phyloP scores from a whole-genome alignment of 2,113 vertebrate species.

The Heterotis niloticus region DNA sequence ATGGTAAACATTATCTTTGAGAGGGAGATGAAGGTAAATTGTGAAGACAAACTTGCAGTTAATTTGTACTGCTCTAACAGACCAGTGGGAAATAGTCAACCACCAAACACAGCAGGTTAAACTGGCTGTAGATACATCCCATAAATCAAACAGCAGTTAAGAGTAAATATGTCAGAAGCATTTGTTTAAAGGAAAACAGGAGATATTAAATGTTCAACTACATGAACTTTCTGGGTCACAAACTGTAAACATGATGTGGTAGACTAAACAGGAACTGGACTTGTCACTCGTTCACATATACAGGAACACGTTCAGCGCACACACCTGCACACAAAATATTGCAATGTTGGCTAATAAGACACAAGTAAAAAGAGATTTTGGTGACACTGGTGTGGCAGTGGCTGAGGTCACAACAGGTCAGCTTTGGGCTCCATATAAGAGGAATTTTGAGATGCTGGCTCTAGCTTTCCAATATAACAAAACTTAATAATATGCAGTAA shows the following conservation, averaged over 20 bases:
- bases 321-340: not conserved
- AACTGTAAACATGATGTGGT: not conserved
- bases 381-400: not conserved
- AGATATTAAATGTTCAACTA: no score
- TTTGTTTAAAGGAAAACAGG: no score
- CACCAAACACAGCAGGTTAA: not conserved
- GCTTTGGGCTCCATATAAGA: no score
- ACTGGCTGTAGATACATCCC: no score
- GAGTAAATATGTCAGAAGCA: no score
- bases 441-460: no score
- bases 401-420: not conserved
- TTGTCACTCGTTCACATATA: not conserved
- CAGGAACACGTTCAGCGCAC: not conserved
- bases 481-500: no score
- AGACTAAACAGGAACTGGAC: constrained; percentile 3
- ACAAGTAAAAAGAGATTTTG: not conserved
- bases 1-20: no score
- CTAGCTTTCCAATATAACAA: no score
- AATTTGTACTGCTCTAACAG: not conserved
- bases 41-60: no score
- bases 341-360: not conserved
- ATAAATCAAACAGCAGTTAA: no score
- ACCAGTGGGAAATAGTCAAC: not conserved
- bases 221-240: not conserved
- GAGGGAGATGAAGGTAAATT: no score